Conservation (phyloP, 37 sponge, comb jelly and placozoan genomes). For the Oopsacas minuta region DNA sequence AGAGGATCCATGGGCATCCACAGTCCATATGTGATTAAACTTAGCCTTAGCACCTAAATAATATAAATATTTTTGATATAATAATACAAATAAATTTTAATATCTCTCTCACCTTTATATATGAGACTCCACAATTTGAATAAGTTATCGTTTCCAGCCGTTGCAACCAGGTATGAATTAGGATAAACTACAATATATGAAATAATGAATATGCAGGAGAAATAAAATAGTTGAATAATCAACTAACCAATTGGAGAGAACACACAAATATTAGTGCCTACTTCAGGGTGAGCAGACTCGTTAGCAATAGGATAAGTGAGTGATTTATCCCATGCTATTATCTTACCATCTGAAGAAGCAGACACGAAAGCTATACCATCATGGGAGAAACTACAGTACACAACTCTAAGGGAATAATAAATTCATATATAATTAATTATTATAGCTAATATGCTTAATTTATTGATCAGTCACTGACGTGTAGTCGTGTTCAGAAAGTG, state of each 20-base stretch:
- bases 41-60: neutral
- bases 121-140: neutral
- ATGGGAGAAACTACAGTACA: neutral
- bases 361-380: constrained; percentile 12
- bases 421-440: too few species aligned
- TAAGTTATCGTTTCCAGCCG: constrained; percentile 1
- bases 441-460: too few species aligned
- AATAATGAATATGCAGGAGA: neutral
- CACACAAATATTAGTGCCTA: neutral
- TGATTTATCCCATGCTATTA: neutral
- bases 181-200: neutral
- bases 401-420: too few species aligned
- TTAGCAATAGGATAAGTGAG: neutral
- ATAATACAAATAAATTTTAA: too few species aligned
- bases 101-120: neutral
- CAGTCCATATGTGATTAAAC: neutral
- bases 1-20: neutral
- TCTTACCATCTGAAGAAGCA: neutral
- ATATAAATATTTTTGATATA: neutral
- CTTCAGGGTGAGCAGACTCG: neutral
- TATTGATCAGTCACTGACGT: neutral
- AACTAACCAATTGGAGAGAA: constrained; percentile 9
- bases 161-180: neutral
- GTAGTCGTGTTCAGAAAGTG: neutral
- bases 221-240: neutral